Evolutionary conservation across 2,113 vertebrate genomes (phyloP).

Genomic region (Numenius arquata): DNA sequence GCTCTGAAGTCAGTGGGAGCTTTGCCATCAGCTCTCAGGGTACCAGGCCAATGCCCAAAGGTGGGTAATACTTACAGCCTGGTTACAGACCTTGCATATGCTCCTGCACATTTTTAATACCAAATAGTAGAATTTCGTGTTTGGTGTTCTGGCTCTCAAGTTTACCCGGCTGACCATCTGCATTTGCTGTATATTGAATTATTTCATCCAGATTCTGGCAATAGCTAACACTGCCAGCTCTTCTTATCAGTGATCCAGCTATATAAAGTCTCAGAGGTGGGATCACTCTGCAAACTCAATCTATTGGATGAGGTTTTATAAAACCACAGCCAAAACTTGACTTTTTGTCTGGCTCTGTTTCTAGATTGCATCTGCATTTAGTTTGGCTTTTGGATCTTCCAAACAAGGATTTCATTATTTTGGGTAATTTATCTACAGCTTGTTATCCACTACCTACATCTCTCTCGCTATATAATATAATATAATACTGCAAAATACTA

Average conservation of each 20-base stretch:
- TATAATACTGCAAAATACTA: neutral
- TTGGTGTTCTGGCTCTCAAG: neutral
- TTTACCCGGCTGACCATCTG: neutral
- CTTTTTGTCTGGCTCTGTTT: neutral
- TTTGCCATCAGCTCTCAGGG: neutral
- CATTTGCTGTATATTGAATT: neutral
- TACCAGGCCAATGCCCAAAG: rapidly evolving
- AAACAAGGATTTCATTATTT: neutral
- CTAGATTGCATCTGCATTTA: neutral
- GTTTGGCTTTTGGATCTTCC: neutral
- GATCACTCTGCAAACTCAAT: neutral
- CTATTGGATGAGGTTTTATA: neutral
- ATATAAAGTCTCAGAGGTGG: neutral
- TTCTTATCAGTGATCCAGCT: neutral
- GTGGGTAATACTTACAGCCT: neutral
- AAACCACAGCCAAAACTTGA: neutral
- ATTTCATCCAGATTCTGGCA: neutral
- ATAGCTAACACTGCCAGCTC: neutral
- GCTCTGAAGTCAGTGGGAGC: neutral
- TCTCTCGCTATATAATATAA: neutral
- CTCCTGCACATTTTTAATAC: neutral
- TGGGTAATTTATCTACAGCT: neutral
- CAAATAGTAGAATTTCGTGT: neutral
- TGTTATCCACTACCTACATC: neutral
- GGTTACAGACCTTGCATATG: neutral